Conservation (phyloP, 1,140 invertebrate genomes). For the Bursaphelenchus mucronatus region DNA sequence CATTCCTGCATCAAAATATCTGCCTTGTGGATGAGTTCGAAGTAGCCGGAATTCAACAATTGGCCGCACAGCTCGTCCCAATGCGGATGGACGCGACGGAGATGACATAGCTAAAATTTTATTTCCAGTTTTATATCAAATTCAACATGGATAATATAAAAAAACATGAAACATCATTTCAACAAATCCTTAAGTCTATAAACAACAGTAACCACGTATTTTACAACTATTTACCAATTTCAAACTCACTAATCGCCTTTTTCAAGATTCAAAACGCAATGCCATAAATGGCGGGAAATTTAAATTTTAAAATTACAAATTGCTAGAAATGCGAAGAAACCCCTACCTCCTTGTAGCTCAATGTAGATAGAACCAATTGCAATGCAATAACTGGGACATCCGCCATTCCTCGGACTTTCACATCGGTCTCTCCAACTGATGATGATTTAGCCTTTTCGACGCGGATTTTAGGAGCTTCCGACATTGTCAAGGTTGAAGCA, state of each 20-base stretch:
- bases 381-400: constrained; percentile 29
- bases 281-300: constrained; percentile 6
- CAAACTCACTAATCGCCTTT: neutral
- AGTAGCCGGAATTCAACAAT: constrained; percentile 54
- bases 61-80: constrained; percentile 59
- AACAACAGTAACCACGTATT: no score
- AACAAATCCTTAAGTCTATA: no score
- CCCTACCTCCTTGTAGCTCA: constrained; percentile 25
- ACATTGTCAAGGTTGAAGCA: constrained; percentile 3
- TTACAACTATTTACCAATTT: no score
- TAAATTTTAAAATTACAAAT: constrained; percentile 6
- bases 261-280: neutral
- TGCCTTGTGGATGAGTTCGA: constrained; percentile 50
- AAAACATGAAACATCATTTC: no score
- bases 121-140: neutral
- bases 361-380: constrained; percentile 23
- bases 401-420: constrained; percentile 25
- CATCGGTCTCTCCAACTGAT: neutral
- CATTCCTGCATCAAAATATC: constrained; percentile 51
- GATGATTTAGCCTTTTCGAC: neutral
- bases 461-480: neutral
- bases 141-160: no score
- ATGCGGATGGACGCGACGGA: constrained; percentile 49
- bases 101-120: constrained; percentile 31
- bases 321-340: neutral